Base-by-base conservation (phyloP, 2,113 vertebrate species). In the Irena cyanogastra region DNA sequence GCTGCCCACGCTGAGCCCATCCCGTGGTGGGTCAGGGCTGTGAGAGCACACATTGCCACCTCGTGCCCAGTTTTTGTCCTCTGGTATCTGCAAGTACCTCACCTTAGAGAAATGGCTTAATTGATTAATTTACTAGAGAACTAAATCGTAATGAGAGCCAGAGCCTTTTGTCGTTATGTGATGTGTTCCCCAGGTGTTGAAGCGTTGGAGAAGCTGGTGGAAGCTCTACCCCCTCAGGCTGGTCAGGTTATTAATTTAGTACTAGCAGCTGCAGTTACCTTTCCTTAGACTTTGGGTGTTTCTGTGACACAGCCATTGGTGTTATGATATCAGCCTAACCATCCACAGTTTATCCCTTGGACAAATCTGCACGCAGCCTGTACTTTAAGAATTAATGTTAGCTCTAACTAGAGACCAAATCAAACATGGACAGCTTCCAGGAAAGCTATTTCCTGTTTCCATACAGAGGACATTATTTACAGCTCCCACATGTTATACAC, bases 321-420 rank as follows among this genome's bases (percentile, higher is more conserved):
- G 75, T 53, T 81, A 41, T 68, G 89, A 41, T 86, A 86, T 89
- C 79, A 93, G 96, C 87, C 82, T 78, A 91, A 64, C 53, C 94
- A 97, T 90, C 83, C 54, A 64, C 68, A 86, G 75, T 92, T 56
- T 33, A 96, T 94, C 95, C 93, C 93, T 96, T 60, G 96, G 93
- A 97, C 97, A 98, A 97, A 97, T 97, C 95, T 97, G 82, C 72
- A 87, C 95, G 97, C 97, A 89, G 96, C 94, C 89, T 64, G 50
- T 93, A 96, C 90, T 96, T 96, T 95, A 86, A 94, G 81, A 97
- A 97, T 98, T 96, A 96, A 94, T 97, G 96, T 91, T 94, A 95
- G 94, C 90, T 96, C 60, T 93, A 95, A 92, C 71, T 87, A 80
- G 92, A 87, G 89, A 97, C 54, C 91, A 97, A 97, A 97, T 95